Evolutionary conservation across 2,888 invertebrate species (phyloP).

Genomic region (Drosophila limbata): DNA sequence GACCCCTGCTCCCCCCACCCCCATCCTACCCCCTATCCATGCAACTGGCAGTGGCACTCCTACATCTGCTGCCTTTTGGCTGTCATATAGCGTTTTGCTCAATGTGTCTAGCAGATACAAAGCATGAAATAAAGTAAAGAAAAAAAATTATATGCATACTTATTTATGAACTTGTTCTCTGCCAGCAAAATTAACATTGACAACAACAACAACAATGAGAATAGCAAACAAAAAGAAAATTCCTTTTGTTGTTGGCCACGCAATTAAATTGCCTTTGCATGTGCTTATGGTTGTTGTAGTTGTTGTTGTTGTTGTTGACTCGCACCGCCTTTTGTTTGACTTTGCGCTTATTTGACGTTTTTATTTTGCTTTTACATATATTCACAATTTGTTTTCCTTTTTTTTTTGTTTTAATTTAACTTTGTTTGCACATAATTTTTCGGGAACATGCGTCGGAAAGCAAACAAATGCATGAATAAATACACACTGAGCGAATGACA

Average conservation of each 20-base stretch:
- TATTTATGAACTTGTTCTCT: conserved; percentile 77
- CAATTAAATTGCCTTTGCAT: conserved; percentile 73
- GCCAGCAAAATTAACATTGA: conserved; percentile 73
- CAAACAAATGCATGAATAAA: conserved; percentile 81
- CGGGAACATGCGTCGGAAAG: conserved; percentile 77
- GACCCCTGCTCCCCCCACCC: conserved; percentile 5
- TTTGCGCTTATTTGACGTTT: conserved; percentile 81
- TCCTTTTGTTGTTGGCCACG: conserved; percentile 64
- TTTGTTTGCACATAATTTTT: conserved; percentile 79
- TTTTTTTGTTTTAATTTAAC: conserved; percentile 68
- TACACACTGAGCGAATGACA: conserved; percentile 62
- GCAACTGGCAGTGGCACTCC: background rate
- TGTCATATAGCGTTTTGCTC: conserved; percentile 37
- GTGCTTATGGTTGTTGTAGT: conserved; percentile 25
- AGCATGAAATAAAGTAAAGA: conserved; percentile 47
- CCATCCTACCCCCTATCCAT: background rate
- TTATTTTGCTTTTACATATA: conserved; percentile 54
- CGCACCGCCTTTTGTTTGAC: conserved; percentile 69
- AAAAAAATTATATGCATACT: conserved; percentile 64
- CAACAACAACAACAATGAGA: conserved; percentile 52
- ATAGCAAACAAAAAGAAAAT: conserved; percentile 37
- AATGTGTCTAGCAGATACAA: conserved; percentile 56
- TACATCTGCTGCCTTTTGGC: conserved; percentile 39
- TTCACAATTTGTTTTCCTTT: conserved; percentile 3
- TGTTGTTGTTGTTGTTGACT: conserved; percentile 22